Evolutionary conservation across 2,888 invertebrate genomes (phyloP).

Genomic region (Eutolmus rufibarbis): DNA sequence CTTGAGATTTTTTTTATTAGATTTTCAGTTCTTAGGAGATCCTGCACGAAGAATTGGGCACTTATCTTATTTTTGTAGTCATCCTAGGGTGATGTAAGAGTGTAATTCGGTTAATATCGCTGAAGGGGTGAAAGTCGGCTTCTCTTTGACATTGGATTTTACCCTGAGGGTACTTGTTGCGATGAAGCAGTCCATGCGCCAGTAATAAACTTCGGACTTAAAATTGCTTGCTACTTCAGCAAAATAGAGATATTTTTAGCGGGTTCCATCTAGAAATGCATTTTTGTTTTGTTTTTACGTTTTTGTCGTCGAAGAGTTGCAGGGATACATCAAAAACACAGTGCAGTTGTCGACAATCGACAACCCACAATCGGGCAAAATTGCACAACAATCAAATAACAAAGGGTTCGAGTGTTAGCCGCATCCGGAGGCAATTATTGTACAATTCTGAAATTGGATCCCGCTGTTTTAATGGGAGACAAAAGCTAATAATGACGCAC

Average conservation of each 20-base stretch:
- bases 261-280: not conserved
- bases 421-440: conserved; percentile 30
- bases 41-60: conserved; percentile 14
- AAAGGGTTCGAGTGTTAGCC: conserved; percentile 27
- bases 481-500: conserved; percentile 33
- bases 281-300: not conserved
- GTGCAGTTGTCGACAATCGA: not conserved
- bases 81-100: conserved; percentile 34
- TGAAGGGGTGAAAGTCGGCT: conserved; percentile 46
- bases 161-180: conserved; percentile 18
- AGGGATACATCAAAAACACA: conserved; percentile 30
- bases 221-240: conserved; percentile 14
- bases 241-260: conserved; percentile 29
- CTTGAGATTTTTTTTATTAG: conserved; percentile 2
- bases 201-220: not conserved
- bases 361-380: conserved; percentile 5
- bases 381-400: conserved; percentile 26
- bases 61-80: conserved; percentile 29
- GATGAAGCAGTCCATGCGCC: not conserved
- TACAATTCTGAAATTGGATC: not conserved
- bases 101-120: conserved; percentile 46
- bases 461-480: conserved; percentile 25
- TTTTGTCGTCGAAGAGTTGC: not conserved
- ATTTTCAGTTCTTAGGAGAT: conserved; percentile 1
- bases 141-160: conserved; percentile 34